phyloP scores from a whole-genome alignment of 2,113 vertebrate species.

The Corythaixoides concolor region DNA sequence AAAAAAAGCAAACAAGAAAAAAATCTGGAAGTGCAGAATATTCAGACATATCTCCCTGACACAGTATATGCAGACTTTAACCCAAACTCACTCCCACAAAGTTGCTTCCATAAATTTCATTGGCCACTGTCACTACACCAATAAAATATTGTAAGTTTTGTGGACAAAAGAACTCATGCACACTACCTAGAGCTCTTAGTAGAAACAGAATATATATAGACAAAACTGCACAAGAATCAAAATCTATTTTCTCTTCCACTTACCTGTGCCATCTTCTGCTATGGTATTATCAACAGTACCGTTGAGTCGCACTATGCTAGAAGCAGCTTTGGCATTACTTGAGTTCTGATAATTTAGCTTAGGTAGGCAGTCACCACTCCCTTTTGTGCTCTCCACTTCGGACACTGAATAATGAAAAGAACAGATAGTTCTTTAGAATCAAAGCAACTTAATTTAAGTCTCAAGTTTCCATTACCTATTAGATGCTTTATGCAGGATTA shows the following conservation, averaged over 20 bases:
- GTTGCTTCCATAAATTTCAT: neutral
- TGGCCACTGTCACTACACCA: neutral
- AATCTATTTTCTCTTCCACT: neutral
- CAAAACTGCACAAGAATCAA: neutral
- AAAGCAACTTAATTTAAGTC: neutral
- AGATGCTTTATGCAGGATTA: neutral
- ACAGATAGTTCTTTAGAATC: neutral
- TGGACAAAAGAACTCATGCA: neutral
- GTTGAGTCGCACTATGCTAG: slow-evolving; percentile 75
- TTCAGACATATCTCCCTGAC: neutral
- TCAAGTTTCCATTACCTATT: neutral
- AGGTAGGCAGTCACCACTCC: slow-evolving; percentile 77
- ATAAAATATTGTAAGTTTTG: neutral
- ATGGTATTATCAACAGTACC: neutral
- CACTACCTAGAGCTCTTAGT: neutral
- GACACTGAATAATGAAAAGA: slow-evolving; percentile 70
- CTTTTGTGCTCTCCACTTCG: slow-evolving; percentile 77
- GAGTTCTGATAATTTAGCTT: slow-evolving; percentile 67
- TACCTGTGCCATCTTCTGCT: slow-evolving; percentile 51
- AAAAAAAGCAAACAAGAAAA: neutral
- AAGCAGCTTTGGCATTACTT: neutral
- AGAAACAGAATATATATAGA: rapidly evolving
- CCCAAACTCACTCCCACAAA: neutral
- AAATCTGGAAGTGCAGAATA: neutral
- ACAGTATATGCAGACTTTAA: neutral